Evolutionary conservation across 92 coral and sea anemone species (phyloP), one percentile per base, ranked within the genome.

Genomic region (Chrysogorgia sp.): DNA sequence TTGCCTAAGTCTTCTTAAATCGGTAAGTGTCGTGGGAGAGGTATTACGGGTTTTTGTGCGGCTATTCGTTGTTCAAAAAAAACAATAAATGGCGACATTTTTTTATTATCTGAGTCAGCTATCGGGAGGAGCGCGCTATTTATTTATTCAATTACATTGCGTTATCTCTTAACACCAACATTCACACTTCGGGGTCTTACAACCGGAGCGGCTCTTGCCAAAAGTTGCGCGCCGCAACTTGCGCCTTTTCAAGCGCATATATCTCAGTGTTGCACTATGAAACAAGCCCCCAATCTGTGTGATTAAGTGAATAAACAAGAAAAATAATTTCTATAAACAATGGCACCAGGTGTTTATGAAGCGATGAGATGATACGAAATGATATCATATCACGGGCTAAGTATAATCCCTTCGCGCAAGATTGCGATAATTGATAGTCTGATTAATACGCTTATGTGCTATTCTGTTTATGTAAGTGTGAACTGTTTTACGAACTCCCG

Each of bases 1-100:
- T 83, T 94, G 98, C 71, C 80, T 94, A 68, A 94, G 98, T 81
- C 84, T 94, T 84, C 89, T 94, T 66, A 94, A 94, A 86, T 93
- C 96, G 98, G 98, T 92, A 79, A 91, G 98, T 91, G 76, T 43
- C 45, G 10, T 19, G 33, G 19, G 14, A 29, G 53, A 22, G 24
- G 2, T 0, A 20, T 50, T 45, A 24, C 9, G 48, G 32, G 49
- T 14, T 34, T 49, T 80, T 47, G 30, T 2, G 0, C 20, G 31
- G 43, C 5, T 48, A 52, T 40, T 47, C 47, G 65, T 59, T 25
- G 19, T 59, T 28, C 10, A 7, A 47, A 26, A 33, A 26, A 12
- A 10, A 24, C n/a, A 72, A 55, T 56, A 23, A 72, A 53, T 31
- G 30, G 63, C 64, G 58, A 72, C 31, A 20, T 40, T 53, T 52